Percentiles rank a stretch among this genome's conserved stretches.
phyloP scores from a whole-genome alignment of 1,140 invertebrate species.

The Orchesella cincta region DNA sequence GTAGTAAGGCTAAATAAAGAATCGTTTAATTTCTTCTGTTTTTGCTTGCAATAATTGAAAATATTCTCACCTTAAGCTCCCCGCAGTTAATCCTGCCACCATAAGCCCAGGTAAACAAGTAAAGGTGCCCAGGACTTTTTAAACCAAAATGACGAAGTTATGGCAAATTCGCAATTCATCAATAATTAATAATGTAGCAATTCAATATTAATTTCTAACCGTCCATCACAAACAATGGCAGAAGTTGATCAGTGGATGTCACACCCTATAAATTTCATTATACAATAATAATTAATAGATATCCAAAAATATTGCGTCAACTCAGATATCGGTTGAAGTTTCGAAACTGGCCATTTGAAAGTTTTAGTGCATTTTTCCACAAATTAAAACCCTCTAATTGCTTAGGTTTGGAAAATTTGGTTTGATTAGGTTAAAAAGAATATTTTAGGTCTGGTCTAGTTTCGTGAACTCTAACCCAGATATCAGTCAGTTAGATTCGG shows the following conservation, averaged over 20 bases:
- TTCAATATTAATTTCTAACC: constrained; percentile 17
- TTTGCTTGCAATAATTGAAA: neutral
- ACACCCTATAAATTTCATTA: constrained; percentile 52
- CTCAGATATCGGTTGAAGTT: too few species aligned
- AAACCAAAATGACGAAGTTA: too few species aligned
- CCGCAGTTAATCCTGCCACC: constrained; percentile 63
- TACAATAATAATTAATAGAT: neutral
- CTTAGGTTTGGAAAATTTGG: too few species aligned
- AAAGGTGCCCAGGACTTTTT: constrained; percentile 54
- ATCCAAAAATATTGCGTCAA: too few species aligned
- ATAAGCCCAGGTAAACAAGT: constrained; percentile 61
- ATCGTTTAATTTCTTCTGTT: neutral
- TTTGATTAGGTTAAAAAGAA: constrained; percentile 12
- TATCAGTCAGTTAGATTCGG: neutral
- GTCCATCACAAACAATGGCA: constrained; percentile 62
- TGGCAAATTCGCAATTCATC: neutral
- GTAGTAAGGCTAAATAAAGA: too few species aligned
- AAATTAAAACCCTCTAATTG: neutral
- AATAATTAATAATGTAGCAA: neutral
- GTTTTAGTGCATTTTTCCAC: neutral
- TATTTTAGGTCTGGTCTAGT: neutral
- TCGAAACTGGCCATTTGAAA: neutral
- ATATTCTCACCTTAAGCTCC: constrained; percentile 59
- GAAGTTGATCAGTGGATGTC: constrained; percentile 56
- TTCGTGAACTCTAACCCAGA: neutral